Evolutionary conservation across 2,888 invertebrate species (phyloP).

Genomic region (Cancer borealis): DNA sequence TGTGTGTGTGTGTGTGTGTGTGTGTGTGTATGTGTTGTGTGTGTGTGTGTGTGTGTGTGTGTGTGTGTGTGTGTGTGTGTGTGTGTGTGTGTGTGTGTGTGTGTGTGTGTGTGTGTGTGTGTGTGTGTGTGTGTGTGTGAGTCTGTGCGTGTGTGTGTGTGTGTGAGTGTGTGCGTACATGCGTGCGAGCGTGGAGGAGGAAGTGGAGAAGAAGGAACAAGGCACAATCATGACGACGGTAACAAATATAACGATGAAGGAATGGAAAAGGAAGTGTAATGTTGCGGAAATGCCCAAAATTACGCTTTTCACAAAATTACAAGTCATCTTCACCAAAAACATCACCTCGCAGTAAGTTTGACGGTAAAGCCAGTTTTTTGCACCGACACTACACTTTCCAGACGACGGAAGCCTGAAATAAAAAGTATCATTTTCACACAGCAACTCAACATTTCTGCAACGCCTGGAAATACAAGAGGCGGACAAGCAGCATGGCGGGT

Average conservation of each 20-base stretch:
- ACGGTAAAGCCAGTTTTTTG: not conserved
- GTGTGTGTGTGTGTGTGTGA: too few relatives aligned
- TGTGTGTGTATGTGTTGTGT: too few relatives aligned
- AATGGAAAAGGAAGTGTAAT: not conserved
- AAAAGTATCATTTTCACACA: not conserved
- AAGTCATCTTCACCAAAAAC: not conserved
- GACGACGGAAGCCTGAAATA: not conserved
- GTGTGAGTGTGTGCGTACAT: too few relatives aligned
- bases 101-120: too few relatives aligned
- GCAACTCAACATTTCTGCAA: not conserved
- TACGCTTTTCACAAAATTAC: not conserved
- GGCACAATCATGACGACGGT: not conserved
- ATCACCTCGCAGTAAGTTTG: not conserved
- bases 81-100: too few relatives aligned
- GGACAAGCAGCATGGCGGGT: not conserved
- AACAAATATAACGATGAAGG: not conserved
- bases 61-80: too few relatives aligned
- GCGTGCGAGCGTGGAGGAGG: too few relatives aligned
- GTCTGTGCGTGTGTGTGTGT: too few relatives aligned
- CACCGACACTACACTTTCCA: not conserved
- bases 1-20: constrained; percentile 7
- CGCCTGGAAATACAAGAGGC: not conserved
- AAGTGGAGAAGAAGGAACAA: not conserved
- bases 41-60: too few relatives aligned
- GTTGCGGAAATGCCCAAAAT: not conserved